These are phyloP conservation scores for Kryptopterus vitreolus DNA, from an alignment of 2,797 vertebrate species.

Conservation along the genomic window DNA sequence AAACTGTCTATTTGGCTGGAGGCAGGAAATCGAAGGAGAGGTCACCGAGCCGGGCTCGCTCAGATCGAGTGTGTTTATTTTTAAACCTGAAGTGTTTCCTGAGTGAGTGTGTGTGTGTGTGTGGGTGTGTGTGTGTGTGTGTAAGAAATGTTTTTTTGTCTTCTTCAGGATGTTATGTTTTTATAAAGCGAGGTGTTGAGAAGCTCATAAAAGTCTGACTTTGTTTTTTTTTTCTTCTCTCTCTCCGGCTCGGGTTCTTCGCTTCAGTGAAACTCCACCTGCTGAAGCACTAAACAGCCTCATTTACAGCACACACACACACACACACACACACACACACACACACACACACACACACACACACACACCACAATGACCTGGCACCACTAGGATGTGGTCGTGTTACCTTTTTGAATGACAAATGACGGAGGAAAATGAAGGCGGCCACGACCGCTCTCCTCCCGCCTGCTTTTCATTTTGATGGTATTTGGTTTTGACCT, in stretches of 20 bases:
- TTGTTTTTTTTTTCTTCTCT: neutral
- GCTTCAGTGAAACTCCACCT: slow-evolving; percentile 9
- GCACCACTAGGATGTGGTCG: slow-evolving; percentile 49
- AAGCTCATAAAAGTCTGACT: neutral
- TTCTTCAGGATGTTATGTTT: neutral
- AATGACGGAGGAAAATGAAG: slow-evolving; percentile 51
- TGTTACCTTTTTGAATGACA: slow-evolving; percentile 53
- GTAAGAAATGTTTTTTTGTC: neutral
- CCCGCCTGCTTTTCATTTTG: slow-evolving; percentile 40
- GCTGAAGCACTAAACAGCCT: slow-evolving; percentile 11
- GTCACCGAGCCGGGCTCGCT: slow-evolving; percentile 11
- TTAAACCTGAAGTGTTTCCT: slow-evolving; percentile 29
- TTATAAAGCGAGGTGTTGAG: neutral
- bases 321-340: slow-evolving; percentile 16
- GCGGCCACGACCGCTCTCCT: slow-evolving; percentile 30
- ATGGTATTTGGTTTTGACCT: slow-evolving; percentile 56
- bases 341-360: neutral
- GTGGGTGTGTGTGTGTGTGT: slow-evolving; percentile 6
- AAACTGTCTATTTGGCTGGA: slow-evolving; percentile 20
- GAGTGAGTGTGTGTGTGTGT: neutral
- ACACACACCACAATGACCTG: slow-evolving; percentile 18
- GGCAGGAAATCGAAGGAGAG: slow-evolving; percentile 20
- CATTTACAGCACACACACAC: neutral
- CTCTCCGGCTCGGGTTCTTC: neutral
- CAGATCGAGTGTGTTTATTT: slow-evolving; percentile 28